Conservation (phyloP, 2,888 invertebrate species). For the Melinaea marsaeus region DNA sequence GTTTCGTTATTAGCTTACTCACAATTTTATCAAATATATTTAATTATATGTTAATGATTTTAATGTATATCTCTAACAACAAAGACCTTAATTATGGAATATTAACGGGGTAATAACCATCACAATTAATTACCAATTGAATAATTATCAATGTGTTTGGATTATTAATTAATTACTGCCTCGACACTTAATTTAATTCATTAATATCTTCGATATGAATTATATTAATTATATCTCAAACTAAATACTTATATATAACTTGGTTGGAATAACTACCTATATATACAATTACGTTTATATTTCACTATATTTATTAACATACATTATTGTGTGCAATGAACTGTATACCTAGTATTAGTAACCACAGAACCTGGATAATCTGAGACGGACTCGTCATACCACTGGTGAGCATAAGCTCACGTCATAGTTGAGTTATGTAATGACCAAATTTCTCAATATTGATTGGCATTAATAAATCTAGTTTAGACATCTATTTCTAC, state of each 20-base stretch:
- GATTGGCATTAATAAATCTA: neutral
- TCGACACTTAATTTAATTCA: slow-evolving; percentile 2
- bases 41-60: no score
- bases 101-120: neutral
- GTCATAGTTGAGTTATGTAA: neutral
- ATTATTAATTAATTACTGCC: slow-evolving; percentile 1
- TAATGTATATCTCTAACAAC: neutral
- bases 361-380: neutral
- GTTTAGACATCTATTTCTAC: neutral
- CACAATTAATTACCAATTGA: slow-evolving; percentile 3
- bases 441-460: slow-evolving; percentile 2
- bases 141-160: slow-evolving; percentile 1
- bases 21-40: no score
- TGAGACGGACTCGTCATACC: neutral
- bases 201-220: neutral
- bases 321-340: neutral
- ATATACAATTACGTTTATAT: no score
- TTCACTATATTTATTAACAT: neutral
- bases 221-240: neutral
- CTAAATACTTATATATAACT: neutral
- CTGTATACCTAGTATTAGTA: neutral
- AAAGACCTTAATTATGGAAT: slow-evolving; percentile 1
- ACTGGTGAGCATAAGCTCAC: neutral
- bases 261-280: neutral
- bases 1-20: no score